Evolutionary conservation across 2,797 vertebrate species (phyloP).

Genomic region (Gymnocypris eckloni): DNA sequence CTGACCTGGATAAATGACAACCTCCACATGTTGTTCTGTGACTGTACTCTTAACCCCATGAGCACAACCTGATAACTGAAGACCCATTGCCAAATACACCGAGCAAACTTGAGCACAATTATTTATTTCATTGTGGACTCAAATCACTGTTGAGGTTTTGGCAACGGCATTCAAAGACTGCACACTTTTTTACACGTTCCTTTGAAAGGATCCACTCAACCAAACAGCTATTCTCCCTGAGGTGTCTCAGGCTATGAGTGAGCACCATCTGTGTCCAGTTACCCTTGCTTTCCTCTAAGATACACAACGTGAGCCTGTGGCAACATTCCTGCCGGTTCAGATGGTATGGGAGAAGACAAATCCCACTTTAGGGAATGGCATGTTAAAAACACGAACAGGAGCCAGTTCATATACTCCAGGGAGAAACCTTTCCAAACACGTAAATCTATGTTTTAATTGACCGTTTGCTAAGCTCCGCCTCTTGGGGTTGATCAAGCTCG

Average conservation of each 20-base stretch:
- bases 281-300: slow-evolving; percentile 19
- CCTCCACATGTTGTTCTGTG: not conserved
- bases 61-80: not conserved
- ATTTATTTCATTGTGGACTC: not conserved
- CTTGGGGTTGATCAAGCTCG: not conserved
- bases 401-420: not conserved
- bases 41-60: not conserved
- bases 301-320: slow-evolving; percentile 38
- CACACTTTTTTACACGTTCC: not conserved
- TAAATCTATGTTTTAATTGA: not conserved
- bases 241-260: slow-evolving; percentile 9
- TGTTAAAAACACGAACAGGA: not conserved
- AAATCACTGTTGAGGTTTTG: not conserved
- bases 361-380: slow-evolving; percentile 64
- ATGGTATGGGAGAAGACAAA: slow-evolving; percentile 50
- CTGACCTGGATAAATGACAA: not conserved
- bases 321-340: slow-evolving; percentile 10
- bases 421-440: not conserved
- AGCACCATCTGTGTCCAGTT: slow-evolving; percentile 36
- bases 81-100: not conserved
- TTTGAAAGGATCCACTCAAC: slow-evolving; percentile 1
- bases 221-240: slow-evolving; percentile 19
- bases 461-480: not conserved
- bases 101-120: not conserved
- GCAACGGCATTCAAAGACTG: not conserved